Conservation (phyloP, 2,113 vertebrate species). For the Panthera tigris region DNA sequence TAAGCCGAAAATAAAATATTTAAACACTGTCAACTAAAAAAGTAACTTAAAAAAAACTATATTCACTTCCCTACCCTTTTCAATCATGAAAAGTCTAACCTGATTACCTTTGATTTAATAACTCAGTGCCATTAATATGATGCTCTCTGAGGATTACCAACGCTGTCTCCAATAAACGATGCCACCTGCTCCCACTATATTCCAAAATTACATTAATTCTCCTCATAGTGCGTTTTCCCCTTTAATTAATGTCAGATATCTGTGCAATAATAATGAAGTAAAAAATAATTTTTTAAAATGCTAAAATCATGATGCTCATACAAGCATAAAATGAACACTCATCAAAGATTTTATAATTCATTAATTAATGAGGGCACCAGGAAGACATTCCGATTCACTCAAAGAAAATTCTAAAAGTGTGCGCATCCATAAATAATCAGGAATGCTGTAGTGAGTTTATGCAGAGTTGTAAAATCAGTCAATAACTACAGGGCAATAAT, state of each 20-base stretch:
- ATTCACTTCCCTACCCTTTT: neutral
- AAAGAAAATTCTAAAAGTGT: neutral
- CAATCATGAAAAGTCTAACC: neutral
- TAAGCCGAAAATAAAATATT: conserved; percentile 17
- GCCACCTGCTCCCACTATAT: neutral
- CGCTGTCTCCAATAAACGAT: neutral
- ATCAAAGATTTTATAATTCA: conserved; percentile 2
- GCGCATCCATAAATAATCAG: rapidly evolving
- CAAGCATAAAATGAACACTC: conserved; percentile 29
- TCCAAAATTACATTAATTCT: neutral
- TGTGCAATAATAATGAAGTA: neutral
- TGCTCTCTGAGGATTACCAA: neutral
- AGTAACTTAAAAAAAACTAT: neutral
- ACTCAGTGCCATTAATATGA: neutral
- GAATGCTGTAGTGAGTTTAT: neutral
- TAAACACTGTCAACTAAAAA: neutral
- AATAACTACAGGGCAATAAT: neutral
- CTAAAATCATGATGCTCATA: neutral
- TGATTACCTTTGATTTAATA: neutral
- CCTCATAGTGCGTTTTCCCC: neutral
- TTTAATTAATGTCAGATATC: conserved; percentile 49
- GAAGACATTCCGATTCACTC: neutral
- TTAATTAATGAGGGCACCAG: neutral
- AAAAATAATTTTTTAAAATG: neutral
- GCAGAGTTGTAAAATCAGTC: neutral